These are phyloP conservation scores for Sula dactylatra DNA, from an alignment of 2,113 vertebrate genomes.

Conservation along the genomic window DNA sequence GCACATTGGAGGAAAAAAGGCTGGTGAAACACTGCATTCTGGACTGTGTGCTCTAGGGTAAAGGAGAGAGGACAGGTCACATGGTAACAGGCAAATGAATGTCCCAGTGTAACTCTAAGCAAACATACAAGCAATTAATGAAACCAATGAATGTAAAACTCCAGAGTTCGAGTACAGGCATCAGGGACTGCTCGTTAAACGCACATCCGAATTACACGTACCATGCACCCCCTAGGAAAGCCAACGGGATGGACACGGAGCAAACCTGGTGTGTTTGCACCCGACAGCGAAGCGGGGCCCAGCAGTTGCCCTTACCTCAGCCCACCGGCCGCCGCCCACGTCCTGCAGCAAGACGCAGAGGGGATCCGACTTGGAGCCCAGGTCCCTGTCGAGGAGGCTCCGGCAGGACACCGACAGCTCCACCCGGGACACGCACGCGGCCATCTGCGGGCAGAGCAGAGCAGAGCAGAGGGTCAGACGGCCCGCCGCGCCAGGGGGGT, in stretches of 20 bases:
- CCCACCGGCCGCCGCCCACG: slow-evolving; percentile 80
- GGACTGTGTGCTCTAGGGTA: fast-evolving
- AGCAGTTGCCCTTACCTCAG: slow-evolving; percentile 75
- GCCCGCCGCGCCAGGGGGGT: no score
- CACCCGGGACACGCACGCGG: slow-evolving; percentile 82
- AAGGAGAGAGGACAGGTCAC: no score
- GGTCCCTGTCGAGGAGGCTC: slow-evolving; percentile 87
- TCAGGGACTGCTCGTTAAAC: fast-evolving
- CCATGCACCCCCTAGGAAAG: fast-evolving
- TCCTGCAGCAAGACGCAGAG: slow-evolving; percentile 88
- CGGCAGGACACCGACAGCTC: slow-evolving; percentile 86
- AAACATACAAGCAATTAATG: fast-evolving
- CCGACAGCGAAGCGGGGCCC: no score
- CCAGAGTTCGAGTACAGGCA: fast-evolving
- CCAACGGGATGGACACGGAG: fast-evolving
- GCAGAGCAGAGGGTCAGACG: not conserved
- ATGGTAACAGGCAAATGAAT: fast-evolving
- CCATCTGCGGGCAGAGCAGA: slow-evolving; percentile 79
- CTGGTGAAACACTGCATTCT: not conserved
- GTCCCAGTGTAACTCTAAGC: fast-evolving
- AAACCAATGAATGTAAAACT: fast-evolving
- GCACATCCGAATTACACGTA: fast-evolving
- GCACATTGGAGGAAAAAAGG: fast-evolving
- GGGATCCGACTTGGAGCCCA: slow-evolving; percentile 89
- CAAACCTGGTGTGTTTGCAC: fast-evolving